These are phyloP conservation scores for Anser cygnoides DNA, from an alignment of 2,113 vertebrate species.

Conservation along the genomic window DNA sequence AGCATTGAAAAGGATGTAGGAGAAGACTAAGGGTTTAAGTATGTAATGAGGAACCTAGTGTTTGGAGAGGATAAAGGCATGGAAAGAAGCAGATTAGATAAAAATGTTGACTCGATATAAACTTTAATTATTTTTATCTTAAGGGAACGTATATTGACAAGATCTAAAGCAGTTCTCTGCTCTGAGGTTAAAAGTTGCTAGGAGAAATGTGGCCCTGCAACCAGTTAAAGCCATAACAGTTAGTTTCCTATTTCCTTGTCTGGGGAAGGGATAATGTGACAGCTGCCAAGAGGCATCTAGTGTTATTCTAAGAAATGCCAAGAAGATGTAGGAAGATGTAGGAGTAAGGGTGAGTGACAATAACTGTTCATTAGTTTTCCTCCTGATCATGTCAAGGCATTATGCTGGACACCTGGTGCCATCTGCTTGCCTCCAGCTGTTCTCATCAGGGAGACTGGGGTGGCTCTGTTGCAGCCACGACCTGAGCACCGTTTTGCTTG, in stretches of 20 bases:
- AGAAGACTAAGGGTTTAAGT: background rate
- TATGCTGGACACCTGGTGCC: background rate
- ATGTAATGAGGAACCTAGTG: background rate
- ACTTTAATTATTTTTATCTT: slow-evolving; percentile 1
- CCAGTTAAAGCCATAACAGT: slow-evolving; percentile 4
- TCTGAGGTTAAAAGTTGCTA: slow-evolving; percentile 53
- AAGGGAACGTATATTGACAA: slow-evolving; percentile 7
- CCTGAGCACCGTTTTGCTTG: background rate
- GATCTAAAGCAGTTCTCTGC: background rate
- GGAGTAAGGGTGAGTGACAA: background rate
- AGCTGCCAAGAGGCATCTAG: slow-evolving; percentile 43
- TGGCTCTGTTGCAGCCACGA: fast-evolving
- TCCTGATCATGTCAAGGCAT: background rate
- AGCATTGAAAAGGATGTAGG: fast-evolving
- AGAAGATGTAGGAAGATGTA: background rate
- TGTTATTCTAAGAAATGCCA: slow-evolving; percentile 18
- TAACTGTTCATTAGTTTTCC: slow-evolving; percentile 17
- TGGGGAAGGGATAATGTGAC: slow-evolving; percentile 44
- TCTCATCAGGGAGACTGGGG: background rate
- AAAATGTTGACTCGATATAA: background rate
- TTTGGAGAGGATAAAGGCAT: background rate
- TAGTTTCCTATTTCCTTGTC: background rate
- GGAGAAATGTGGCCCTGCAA: slow-evolving; percentile 39
- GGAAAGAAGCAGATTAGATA: background rate
- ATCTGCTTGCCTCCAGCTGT: background rate